Evolutionary conservation across 1,140 invertebrate species (phyloP).

Genomic region (Atta cephalotes): DNA sequence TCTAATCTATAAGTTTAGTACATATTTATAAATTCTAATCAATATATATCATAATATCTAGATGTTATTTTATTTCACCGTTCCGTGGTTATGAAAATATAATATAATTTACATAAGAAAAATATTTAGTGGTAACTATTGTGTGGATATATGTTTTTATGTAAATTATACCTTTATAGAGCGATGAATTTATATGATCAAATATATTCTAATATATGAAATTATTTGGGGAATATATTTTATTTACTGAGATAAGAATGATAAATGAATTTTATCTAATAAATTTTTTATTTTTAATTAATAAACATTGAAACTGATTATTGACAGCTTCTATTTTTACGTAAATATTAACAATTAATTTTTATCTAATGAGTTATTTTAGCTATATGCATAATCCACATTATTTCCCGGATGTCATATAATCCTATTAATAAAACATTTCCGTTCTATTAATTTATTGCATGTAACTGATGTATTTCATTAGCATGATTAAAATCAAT

Average conservation of each 20-base stretch:
- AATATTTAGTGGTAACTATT: no score
- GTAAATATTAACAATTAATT: neutral
- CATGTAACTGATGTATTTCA: neutral
- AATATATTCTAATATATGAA: neutral
- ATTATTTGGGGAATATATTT: neutral
- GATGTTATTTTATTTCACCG: neutral
- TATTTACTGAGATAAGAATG: neutral
- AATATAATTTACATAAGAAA: slow-evolving; percentile 21
- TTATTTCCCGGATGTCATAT: neutral
- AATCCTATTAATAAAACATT: neutral
- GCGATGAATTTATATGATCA: neutral
- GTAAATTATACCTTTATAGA: no score
- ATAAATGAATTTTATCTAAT: neutral
- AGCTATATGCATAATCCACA: neutral
- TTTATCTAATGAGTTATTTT: neutral
- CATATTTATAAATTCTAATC: neutral
- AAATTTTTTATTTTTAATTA: no score
- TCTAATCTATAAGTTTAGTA: neutral
- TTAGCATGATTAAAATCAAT: neutral
- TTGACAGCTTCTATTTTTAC: no score
- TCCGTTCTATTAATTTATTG: neutral
- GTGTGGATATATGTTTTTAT: no score
- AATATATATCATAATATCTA: neutral
- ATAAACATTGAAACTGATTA: neutral
- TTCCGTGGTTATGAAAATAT: neutral